Evolutionary conservation across 1,140 invertebrate genomes (phyloP), one percentile per base, ranked within the genome.

Genomic region (Pachypeltis micranthus): DNA sequence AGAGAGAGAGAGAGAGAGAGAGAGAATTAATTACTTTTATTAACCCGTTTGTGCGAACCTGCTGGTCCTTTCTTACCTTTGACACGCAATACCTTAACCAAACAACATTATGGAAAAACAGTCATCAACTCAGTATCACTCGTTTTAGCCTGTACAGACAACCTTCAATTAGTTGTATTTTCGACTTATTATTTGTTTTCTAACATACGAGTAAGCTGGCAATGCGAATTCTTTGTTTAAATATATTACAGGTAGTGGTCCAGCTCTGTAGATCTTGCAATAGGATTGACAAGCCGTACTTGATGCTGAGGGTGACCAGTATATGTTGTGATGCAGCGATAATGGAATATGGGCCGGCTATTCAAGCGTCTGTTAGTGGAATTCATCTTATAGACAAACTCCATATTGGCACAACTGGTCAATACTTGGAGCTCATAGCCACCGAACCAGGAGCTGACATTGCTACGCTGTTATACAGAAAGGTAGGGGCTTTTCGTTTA

Each of bases 351-450:
- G 90, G 90, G 0, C 84, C 87, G 12, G 87, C 87, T 0, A 74
- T 88, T 21, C 87, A 91, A 72, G 78, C 88, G 44, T 85, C 84
- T 24, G 73, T 91, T 1, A 83, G 83, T 16, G 80, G 80, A 19
- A 76, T 90, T 58, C 77, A 88, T 67, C 72, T 91, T n/a, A 84
- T 86, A 1, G 90, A 92, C 71, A 89, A 90, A 73, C 81, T 88
- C 62, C 87, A 91, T 69, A 83, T 82, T 65, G 83, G 83, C 27
- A 74, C 79, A 58, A 82, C 82, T 47, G 88, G 76, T 72, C 85
- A 89, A 70, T 90, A 90, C 70, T 73, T 90, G 44, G 87, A 90
- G 70, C 71, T 90, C 28, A 76, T 91, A 47, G 83, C 83, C 56
- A 83, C 85, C 14, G 78, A 78, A 71, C 67, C 74, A 65, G 76